Conservation (phyloP, 2,113 vertebrate species). For the Protobothrops flavoviridis region DNA sequence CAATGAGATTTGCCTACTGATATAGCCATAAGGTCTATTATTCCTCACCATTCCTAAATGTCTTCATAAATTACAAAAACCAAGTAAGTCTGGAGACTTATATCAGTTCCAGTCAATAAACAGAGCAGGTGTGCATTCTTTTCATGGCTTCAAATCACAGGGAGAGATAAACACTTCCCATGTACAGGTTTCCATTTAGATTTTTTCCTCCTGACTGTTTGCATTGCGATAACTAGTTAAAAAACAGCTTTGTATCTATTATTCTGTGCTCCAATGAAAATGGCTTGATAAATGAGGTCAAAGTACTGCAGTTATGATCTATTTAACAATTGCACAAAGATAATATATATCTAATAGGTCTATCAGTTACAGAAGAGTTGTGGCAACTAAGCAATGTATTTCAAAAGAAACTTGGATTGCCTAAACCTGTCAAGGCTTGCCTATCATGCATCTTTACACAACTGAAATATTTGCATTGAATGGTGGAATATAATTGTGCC, state of each 20-base stretch:
- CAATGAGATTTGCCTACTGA: conserved; percentile 19
- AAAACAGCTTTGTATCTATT: not conserved
- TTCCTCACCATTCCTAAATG: not conserved
- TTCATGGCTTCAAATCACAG: not conserved
- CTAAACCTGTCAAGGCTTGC: conserved; percentile 57
- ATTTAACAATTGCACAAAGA: not conserved
- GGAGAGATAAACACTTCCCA: not conserved
- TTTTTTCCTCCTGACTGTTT: not conserved
- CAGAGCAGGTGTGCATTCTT: conserved; percentile 31
- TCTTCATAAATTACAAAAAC: conserved; percentile 7
- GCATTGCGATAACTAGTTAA: not conserved
- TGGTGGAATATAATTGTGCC: not conserved
- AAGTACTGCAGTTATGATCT: not conserved
- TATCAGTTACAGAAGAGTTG: not conserved
- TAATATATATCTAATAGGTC: not conserved
- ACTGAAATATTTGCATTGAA: not conserved
- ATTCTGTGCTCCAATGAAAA: not conserved
- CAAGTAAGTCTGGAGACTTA: conserved; percentile 22
- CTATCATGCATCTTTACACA: not conserved
- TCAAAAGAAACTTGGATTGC: conserved; percentile 6
- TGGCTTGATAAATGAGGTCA: not conserved
- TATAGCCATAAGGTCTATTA: not conserved
- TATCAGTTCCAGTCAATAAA: conserved; percentile 31
- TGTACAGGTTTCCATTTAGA: not conserved
- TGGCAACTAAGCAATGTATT: conserved; percentile 29